Evolutionary conservation across 2,888 invertebrate species (phyloP).

Genomic region (Pomacea canaliculata): DNA sequence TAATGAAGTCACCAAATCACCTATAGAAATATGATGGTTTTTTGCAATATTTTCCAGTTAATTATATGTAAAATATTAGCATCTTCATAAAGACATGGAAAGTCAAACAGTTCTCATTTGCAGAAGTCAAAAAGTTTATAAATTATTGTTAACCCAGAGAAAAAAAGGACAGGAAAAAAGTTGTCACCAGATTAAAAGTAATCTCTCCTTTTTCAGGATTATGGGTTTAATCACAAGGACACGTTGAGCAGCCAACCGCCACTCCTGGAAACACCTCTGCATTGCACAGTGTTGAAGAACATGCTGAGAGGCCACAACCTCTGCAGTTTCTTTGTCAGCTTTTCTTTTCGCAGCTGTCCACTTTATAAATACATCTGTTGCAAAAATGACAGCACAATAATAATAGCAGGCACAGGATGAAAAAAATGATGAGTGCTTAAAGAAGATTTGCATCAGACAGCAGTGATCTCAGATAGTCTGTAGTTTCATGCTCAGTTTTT

Average conservation of each 20-base stretch:
- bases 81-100: no score
- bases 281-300: conserved; percentile 44
- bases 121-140: no score
- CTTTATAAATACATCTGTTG: conserved; percentile 46
- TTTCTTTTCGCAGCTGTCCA: conserved; percentile 44
- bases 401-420: not conserved
- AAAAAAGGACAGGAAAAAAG: not conserved
- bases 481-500: no score
- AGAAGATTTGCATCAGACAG: no score
- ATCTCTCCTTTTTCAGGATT: conserved; percentile 32
- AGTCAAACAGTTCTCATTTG: no score
- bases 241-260: conserved; percentile 44
- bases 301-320: conserved; percentile 32
- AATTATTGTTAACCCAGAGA: no score
- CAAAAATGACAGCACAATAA: not conserved
- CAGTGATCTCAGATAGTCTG: no score
- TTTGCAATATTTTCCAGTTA: no score
- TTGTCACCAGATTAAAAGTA: conserved; percentile 9
- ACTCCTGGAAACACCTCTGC: conserved; percentile 40
- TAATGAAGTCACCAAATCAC: no score
- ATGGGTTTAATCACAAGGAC: conserved; percentile 50
- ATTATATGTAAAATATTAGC: no score
- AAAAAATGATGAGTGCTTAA: no score
- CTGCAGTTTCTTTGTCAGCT: conserved; percentile 47
- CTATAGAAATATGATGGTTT: no score